These are phyloP conservation scores for Hydroisotoma schaefferi DNA, from an alignment of 2,888 invertebrate species.

Conservation along the genomic window DNA sequence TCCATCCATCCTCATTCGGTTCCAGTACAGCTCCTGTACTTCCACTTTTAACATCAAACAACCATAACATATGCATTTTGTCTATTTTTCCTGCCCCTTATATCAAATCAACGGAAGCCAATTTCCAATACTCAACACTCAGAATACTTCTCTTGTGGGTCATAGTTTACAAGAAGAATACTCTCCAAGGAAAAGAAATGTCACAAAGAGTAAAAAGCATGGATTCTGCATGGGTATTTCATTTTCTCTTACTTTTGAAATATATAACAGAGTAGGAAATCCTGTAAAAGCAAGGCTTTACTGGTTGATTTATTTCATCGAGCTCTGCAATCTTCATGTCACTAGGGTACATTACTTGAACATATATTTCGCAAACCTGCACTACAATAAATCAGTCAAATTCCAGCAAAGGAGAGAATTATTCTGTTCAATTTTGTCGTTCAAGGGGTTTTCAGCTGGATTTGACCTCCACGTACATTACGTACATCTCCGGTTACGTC, in stretches of 20 bases:
- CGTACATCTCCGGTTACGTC: not conserved
- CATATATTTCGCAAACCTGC: constrained; percentile 17
- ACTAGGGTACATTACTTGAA: constrained; percentile 17
- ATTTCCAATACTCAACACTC: constrained; percentile 7
- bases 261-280: not conserved
- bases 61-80: not conserved
- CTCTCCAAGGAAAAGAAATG: not conserved
- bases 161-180: constrained; percentile 9
- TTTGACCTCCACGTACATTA: constrained; percentile 5
- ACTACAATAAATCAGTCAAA: constrained; percentile 19
- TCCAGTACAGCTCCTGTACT: no score
- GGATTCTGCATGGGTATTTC: not conserved
- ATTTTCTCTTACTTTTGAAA: not conserved
- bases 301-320: constrained; percentile 16
- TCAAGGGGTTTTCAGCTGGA: constrained; percentile 11
- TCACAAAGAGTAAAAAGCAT: not conserved
- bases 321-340: constrained; percentile 11
- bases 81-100: not conserved
- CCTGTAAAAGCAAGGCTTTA: no score
- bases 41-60: no score
- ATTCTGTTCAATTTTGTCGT: constrained; percentile 16
- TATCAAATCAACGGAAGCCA: constrained; percentile 4
- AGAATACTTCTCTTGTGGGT: no score
- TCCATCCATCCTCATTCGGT: no score
- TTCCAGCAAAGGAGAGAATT: constrained; percentile 10